Conservation (phyloP, 1,140 invertebrate species). For the Drosophila pruinosa region DNA sequence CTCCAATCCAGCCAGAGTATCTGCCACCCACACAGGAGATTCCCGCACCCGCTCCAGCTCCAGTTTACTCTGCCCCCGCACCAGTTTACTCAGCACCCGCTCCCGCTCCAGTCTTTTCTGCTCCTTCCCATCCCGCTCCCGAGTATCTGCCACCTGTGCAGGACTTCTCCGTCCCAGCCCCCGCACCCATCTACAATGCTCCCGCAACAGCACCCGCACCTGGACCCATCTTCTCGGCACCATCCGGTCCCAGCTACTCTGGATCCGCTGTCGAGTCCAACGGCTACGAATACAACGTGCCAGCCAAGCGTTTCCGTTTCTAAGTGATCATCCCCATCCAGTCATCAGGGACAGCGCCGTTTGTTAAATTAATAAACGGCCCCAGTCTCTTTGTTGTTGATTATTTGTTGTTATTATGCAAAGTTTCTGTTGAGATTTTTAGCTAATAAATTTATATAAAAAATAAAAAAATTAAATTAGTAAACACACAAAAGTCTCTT, state of each 20-base stretch:
- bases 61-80: slow-evolving; percentile 40
- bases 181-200: slow-evolving; percentile 38
- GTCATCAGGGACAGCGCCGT: slow-evolving; percentile 16
- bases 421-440: slow-evolving; percentile 77
- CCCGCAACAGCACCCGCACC: slow-evolving; percentile 31
- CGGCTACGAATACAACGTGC: slow-evolving; percentile 73
- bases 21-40: slow-evolving; percentile 57
- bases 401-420: slow-evolving; percentile 77
- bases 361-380: slow-evolving; percentile 72
- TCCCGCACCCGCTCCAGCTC: slow-evolving; percentile 50
- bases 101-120: slow-evolving; percentile 28
- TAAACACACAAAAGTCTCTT: slow-evolving; percentile 33
- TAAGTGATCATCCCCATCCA: slow-evolving; percentile 36
- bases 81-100: slow-evolving; percentile 22
- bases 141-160: slow-evolving; percentile 38
- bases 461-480: slow-evolving; percentile 54
- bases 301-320: slow-evolving; percentile 77
- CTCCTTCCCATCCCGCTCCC: slow-evolving; percentile 31
- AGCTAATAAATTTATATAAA: slow-evolving; percentile 61
- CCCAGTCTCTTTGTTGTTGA: slow-evolving; percentile 61
- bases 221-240: slow-evolving; percentile 25
- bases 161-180: slow-evolving; percentile 15
- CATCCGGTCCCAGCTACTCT: slow-evolving; percentile 20
- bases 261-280: slow-evolving; percentile 36
- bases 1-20: slow-evolving; percentile 54